These are phyloP conservation scores for Zosterops pallidus DNA, from an alignment of 2,113 vertebrate genomes.

Conservation along the genomic window DNA sequence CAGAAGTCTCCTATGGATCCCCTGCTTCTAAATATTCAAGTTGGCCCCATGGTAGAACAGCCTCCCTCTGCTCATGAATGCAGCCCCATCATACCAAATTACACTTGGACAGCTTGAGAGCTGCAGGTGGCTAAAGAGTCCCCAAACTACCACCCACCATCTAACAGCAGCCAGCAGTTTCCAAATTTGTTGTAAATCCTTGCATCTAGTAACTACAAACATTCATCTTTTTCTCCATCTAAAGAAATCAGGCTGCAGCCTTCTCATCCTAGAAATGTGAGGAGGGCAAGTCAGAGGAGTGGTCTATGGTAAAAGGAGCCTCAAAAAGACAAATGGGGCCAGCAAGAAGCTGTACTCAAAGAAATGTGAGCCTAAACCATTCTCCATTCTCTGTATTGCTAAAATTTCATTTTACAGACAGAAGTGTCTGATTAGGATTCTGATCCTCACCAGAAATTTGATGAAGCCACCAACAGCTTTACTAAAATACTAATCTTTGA, in stretches of 20 bases:
- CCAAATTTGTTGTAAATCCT: background rate
- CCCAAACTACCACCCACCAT: background rate
- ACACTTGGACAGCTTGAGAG: background rate
- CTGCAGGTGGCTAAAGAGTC: background rate
- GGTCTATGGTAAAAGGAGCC: background rate
- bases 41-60: background rate
- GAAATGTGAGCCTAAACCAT: background rate
- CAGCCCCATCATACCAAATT: background rate
- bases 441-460: background rate
- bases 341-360: background rate
- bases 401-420: background rate
- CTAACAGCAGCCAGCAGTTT: background rate
- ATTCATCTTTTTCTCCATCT: background rate
- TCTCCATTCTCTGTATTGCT: background rate
- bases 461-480: background rate
- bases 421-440: background rate
- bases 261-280: background rate
- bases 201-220: background rate
- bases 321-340: background rate
- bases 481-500: background rate
- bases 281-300: background rate
- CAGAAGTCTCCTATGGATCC: background rate
- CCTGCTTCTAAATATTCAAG: background rate
- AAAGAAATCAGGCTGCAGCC: background rate
- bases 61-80: background rate